Evolutionary conservation across 2,888 invertebrate species (phyloP), one percentile per base, ranked within the genome.

Genomic region (Corbicula japonica): DNA sequence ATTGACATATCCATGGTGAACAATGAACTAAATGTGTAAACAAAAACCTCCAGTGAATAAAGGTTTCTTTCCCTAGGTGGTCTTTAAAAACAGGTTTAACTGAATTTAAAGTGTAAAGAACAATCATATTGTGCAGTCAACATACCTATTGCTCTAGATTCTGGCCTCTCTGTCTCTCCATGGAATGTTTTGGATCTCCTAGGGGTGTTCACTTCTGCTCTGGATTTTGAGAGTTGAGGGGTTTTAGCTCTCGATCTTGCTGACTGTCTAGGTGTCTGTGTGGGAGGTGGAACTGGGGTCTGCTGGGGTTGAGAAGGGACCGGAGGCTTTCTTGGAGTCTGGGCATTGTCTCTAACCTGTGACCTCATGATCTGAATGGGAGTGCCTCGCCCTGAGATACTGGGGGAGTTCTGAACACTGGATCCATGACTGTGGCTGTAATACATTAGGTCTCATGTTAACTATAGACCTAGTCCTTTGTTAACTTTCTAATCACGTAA

Each of bases 61-160:
- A n/a, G n/a, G n/a, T n/a, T n/a, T n/a, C n/a, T n/a, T n/a, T n/a
- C n/a, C n/a, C n/a, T n/a, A n/a, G n/a, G n/a, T n/a, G n/a, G n/a
- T n/a, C n/a, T n/a, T n/a, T n/a, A n/a, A n/a, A n/a, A n/a, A n/a
- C n/a, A n/a, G n/a, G n/a, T n/a, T n/a, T n/a, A n/a, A n/a, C n/a
- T n/a, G n/a, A n/a, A n/a, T n/a, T n/a, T n/a, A n/a, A n/a, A n/a
- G n/a, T n/a, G n/a, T n/a, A n/a, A n/a, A n/a, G n/a, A n/a, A n/a
- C n/a, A n/a, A n/a, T n/a, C n/a, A n/a, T n/a, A n/a, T n/a, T n/a
- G n/a, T n/a, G n/a, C n/a, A n/a, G n/a, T n/a, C n/a, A n/a, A n/a
- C n/a, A 62, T 80, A 90, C 90, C 87, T 63, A 90, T 85, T 35
- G 88, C 88, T 68, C 88, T 83, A 6, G 90, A 90, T n/a, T 72